Conservation (phyloP, 2,888 invertebrate genomes). For the Slavum lentiscoides region DNA sequence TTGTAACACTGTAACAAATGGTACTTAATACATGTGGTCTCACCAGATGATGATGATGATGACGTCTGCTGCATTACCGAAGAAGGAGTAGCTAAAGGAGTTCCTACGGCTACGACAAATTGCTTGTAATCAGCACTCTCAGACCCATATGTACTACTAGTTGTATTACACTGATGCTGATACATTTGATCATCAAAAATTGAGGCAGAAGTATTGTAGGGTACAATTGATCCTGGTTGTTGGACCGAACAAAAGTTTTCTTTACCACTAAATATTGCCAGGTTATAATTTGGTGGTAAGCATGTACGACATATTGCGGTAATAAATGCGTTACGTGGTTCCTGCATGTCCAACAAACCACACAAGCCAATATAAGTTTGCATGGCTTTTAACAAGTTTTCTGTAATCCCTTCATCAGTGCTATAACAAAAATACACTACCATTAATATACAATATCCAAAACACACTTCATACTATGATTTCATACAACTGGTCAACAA, state of each 20-base stretch:
- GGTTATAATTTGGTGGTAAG: slow-evolving; percentile 90
- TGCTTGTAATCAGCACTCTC: slow-evolving; percentile 74
- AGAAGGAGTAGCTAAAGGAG: slow-evolving; percentile 84
- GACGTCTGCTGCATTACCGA: slow-evolving; percentile 68
- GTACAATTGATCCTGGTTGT: not conserved
- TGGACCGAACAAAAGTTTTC: slow-evolving; percentile 29
- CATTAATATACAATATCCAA: too few relatives aligned
- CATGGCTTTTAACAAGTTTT: slow-evolving; percentile 87
- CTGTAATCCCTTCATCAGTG: slow-evolving; percentile 89
- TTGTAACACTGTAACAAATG: not conserved
- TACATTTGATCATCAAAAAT: slow-evolving; percentile 15
- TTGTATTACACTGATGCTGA: slow-evolving; percentile 58
- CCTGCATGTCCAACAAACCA: slow-evolving; percentile 73
- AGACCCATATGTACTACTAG: slow-evolving; percentile 59
- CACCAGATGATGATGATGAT: slow-evolving; percentile 28
- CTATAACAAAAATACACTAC: slow-evolving; percentile 60
- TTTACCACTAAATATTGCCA: slow-evolving; percentile 77
- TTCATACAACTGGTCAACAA: too few relatives aligned
- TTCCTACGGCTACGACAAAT: slow-evolving; percentile 91
- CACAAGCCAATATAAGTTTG: slow-evolving; percentile 84
- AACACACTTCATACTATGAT: too few relatives aligned
- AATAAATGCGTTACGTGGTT: slow-evolving; percentile 90
- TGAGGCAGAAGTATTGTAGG: not conserved
- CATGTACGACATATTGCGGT: slow-evolving; percentile 95
- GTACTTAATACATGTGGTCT: not conserved